These are phyloP conservation scores for Octodonta nipae DNA, from an alignment of 2,888 invertebrate species.

Conservation along the genomic window DNA sequence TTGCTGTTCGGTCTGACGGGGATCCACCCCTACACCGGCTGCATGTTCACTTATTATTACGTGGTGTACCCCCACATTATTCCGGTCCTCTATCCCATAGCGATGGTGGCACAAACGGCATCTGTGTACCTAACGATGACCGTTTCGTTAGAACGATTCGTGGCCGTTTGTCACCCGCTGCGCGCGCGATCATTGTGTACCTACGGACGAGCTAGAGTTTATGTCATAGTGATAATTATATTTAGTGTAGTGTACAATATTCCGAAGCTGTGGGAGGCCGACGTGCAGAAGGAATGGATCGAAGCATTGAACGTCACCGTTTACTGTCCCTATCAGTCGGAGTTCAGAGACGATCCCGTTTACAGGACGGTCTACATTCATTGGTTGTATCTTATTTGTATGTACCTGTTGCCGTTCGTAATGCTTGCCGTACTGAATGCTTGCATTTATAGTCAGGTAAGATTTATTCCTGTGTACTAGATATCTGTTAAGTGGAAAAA, in stretches of 20 bases:
- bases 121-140: slow-evolving; percentile 85
- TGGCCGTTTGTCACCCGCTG: slow-evolving; percentile 84
- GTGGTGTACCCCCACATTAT: slow-evolving; percentile 69
- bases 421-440: slow-evolving; percentile 79
- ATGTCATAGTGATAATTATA: slow-evolving; percentile 67
- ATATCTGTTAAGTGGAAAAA: too few species aligned
- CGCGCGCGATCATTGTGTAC: slow-evolving; percentile 82
- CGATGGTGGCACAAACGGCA: slow-evolving; percentile 79
- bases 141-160: slow-evolving; percentile 85
- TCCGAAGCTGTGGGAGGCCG: slow-evolving; percentile 63
- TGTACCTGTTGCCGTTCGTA: slow-evolving; percentile 85
- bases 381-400: slow-evolving; percentile 86
- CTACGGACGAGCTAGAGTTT: slow-evolving; percentile 70
- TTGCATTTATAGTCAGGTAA: slow-evolving; percentile 75
- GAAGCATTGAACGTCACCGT: slow-evolving; percentile 35
- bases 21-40: slow-evolving; percentile 68
- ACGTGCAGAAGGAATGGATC: slow-evolving; percentile 30
- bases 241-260: slow-evolving; percentile 77
- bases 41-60: slow-evolving; percentile 64
- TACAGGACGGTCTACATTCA: slow-evolving; percentile 83
- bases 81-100: slow-evolving; percentile 67
- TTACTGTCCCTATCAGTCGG: slow-evolving; percentile 58
- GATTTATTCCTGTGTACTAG: not conserved
- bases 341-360: slow-evolving; percentile 51
- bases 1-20: slow-evolving; percentile 78